These are phyloP conservation scores for Coracopsis vasa DNA, from an alignment of 2,113 vertebrate species.

Conservation along the genomic window DNA sequence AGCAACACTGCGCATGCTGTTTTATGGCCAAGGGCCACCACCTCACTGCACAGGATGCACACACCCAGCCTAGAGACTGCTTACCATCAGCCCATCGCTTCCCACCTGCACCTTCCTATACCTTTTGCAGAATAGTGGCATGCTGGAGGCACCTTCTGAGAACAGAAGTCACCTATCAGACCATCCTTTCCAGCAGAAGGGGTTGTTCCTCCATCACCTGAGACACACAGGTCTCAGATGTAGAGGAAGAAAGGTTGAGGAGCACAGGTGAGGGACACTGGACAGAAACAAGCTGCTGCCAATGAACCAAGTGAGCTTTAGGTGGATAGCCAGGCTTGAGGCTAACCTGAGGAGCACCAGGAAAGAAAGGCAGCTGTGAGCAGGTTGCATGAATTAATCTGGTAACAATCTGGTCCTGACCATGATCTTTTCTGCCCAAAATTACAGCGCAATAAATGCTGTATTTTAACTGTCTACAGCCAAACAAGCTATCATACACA, in stretches of 20 bases:
- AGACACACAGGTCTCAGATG: background rate
- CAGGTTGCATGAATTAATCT: background rate
- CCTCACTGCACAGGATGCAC: background rate
- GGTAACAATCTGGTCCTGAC: background rate
- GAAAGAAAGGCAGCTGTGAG: background rate
- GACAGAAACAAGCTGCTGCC: background rate
- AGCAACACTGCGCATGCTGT: background rate
- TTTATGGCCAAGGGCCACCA: background rate
- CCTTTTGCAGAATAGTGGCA: background rate
- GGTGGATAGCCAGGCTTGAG: background rate
- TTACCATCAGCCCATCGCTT: background rate
- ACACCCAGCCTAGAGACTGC: background rate
- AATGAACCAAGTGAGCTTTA: background rate
- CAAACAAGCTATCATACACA: background rate
- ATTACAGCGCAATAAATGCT: background rate
- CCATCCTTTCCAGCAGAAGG: background rate
- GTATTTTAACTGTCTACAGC: background rate
- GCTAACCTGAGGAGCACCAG: background rate
- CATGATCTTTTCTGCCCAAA: background rate
- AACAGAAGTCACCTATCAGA: background rate
- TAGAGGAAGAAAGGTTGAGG: rapidly evolving
- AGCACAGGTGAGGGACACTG: rapidly evolving
- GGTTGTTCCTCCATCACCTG: background rate
- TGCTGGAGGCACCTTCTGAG: background rate
- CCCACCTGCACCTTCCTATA: background rate